phyloP scores from a whole-genome alignment of 2,113 vertebrate genomes.

The Pseudopodoces humilis region DNA sequence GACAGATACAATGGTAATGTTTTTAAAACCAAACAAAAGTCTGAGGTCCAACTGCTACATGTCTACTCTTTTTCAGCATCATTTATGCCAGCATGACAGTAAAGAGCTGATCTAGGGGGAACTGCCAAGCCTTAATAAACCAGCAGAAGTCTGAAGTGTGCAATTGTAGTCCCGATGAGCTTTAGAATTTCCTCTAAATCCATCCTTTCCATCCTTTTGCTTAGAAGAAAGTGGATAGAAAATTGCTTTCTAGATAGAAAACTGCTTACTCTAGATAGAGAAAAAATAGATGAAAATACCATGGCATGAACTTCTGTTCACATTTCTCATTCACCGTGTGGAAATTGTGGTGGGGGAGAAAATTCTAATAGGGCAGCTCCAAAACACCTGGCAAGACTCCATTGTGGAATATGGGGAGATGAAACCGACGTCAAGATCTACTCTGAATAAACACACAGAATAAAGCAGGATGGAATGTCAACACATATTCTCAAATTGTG shows the following conservation, averaged over 20 bases:
- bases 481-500: not conserved
- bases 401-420: not conserved
- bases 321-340: not conserved
- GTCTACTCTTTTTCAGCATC: not conserved
- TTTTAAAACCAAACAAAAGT: not conserved
- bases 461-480: fast-evolving
- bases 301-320: fast-evolving
- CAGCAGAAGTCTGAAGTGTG: not conserved
- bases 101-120: not conserved
- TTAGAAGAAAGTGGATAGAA: not conserved
- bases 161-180: not conserved
- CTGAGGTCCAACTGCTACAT: not conserved
- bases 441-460: not conserved
- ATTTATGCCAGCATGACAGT: not conserved
- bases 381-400: not conserved
- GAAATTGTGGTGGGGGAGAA: not conserved
- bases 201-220: not conserved
- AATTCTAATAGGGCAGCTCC: not conserved
- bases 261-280: not conserved
- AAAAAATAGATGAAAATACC: not conserved
- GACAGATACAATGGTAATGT: not conserved
- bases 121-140: not conserved
- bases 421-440: not conserved
- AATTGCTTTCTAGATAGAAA: not conserved
- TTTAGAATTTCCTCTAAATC: not conserved